phyloP scores from a whole-genome alignment of 2,797 vertebrate species.

The Poecilia wingei region DNA sequence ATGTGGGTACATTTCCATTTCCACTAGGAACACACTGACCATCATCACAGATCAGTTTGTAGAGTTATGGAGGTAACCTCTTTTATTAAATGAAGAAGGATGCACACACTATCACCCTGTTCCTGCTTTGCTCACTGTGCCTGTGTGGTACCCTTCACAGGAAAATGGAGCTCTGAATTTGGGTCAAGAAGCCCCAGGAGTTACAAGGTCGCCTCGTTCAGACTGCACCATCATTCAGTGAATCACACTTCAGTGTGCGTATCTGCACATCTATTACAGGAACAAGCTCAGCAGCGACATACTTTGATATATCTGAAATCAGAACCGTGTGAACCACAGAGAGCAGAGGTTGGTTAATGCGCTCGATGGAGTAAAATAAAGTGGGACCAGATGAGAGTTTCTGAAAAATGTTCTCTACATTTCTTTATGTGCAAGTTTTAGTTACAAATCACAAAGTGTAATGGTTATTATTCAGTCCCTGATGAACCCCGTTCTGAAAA shows the following conservation, averaged over 20 bases:
- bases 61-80: slow-evolving; percentile 67
- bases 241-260: slow-evolving; percentile 16
- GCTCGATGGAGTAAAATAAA: neutral
- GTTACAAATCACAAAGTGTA: neutral
- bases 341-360: neutral
- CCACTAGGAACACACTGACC: slow-evolving; percentile 47
- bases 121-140: slow-evolving; percentile 59
- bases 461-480: neutral
- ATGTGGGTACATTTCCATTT: neutral
- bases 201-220: slow-evolving; percentile 36
- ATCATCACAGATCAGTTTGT: slow-evolving; percentile 50
- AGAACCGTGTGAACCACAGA: neutral
- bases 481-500: neutral
- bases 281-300: neutral
- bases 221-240: slow-evolving; percentile 41
- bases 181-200: slow-evolving; percentile 78
- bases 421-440: neutral
- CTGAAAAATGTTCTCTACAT: neutral
- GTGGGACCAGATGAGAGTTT: neutral
- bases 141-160: slow-evolving; percentile 67
- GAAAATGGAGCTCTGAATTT: slow-evolving; percentile 72
- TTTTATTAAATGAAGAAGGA: slow-evolving; percentile 72
- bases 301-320: neutral
- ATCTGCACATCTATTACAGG: slow-evolving; percentile 21
- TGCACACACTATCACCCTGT: slow-evolving; percentile 55